Conservation (phyloP, 1,140 invertebrate species). For the Heliconius himera region DNA sequence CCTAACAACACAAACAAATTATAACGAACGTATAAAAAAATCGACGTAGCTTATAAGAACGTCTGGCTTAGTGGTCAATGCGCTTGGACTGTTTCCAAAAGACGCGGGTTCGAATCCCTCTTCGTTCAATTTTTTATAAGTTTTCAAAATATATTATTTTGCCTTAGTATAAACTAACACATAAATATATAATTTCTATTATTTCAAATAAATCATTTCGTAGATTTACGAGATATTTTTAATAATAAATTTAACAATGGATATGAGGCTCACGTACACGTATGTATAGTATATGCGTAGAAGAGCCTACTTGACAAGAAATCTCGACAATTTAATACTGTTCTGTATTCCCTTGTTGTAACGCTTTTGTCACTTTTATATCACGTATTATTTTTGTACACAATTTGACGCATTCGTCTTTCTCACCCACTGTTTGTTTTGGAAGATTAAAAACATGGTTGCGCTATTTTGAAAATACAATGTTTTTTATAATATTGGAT, state of each 20-base stretch:
- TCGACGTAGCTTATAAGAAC: no score
- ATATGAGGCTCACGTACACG: background rate
- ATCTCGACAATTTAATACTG: background rate
- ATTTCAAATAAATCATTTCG: no score
- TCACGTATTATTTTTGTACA: background rate
- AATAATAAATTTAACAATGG: background rate
- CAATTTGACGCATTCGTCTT: background rate
- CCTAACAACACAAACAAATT: no score
- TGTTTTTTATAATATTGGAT: constrained; percentile 38
- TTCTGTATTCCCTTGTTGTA: background rate
- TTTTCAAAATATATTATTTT: no score
- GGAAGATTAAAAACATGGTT: constrained; percentile 21
- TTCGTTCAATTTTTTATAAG: no score
- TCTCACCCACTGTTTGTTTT: constrained; percentile 25
- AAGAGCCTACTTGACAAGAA: background rate
- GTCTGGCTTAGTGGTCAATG: no score
- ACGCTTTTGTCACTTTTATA: background rate
- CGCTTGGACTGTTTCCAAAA: no score
- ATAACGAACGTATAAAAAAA: no score
- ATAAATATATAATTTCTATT: no score
- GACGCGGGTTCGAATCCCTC: no score
- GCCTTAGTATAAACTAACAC: no score
- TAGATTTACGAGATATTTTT: no score
- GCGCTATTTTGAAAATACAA: constrained; percentile 37
- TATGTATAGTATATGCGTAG: background rate